Conservation (phyloP, 1,140 invertebrate species). For the Octopus bimaculoides region DNA sequence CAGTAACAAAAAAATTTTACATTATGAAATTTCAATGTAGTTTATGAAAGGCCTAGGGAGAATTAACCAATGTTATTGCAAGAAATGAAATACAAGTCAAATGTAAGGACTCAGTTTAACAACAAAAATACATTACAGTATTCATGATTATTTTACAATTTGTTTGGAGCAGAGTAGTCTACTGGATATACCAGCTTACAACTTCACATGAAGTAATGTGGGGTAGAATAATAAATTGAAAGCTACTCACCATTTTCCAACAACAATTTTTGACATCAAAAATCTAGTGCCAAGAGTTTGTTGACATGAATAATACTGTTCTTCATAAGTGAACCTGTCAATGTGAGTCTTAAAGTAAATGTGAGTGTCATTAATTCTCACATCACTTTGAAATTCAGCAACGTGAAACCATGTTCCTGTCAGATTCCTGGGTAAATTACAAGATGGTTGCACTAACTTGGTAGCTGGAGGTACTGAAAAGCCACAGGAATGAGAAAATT, state of each 20-base stretch:
- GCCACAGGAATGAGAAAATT: not conserved
- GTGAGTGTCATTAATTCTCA: slow-evolving; percentile 91
- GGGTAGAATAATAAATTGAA: too few relatives aligned
- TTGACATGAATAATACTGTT: slow-evolving; percentile 91
- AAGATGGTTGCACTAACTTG: slow-evolving; percentile 75
- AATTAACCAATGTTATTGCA: too few relatives aligned
- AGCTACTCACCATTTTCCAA: slow-evolving; percentile 82
- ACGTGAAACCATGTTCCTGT: slow-evolving; percentile 94
- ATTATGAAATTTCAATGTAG: too few relatives aligned
- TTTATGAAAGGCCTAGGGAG: too few relatives aligned
- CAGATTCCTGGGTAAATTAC: slow-evolving; percentile 89
- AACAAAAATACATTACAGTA: too few relatives aligned
- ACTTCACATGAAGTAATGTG: too few relatives aligned
- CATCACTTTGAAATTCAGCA: slow-evolving; percentile 72
- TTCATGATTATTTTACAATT: too few relatives aligned
- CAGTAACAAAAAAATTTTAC: too few relatives aligned
- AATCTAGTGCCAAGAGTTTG: slow-evolving; percentile 80
- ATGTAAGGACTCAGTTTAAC: too few relatives aligned
- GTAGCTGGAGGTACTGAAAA: slow-evolving; percentile 40
- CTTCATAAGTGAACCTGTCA: slow-evolving; percentile 70
- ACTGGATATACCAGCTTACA: too few relatives aligned
- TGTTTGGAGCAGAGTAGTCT: too few relatives aligned
- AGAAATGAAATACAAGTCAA: too few relatives aligned
- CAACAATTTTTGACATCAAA: slow-evolving; percentile 93
- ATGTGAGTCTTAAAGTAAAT: slow-evolving; percentile 89